phyloP scores from a whole-genome alignment of 2,888 invertebrate species.

The Acholoe squamosa region DNA sequence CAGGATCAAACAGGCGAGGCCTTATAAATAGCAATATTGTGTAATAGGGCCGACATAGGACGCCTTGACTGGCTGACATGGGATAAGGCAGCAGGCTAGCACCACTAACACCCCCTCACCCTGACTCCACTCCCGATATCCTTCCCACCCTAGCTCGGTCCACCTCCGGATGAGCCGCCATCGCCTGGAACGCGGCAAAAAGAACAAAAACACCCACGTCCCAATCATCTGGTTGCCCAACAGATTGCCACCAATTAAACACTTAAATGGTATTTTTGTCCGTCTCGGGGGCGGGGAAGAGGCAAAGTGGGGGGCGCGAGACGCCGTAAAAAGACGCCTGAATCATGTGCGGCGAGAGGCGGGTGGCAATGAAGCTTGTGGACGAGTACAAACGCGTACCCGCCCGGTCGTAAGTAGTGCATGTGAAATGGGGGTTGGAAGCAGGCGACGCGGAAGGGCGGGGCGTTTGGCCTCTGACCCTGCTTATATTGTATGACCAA shows the following conservation, averaged over 20 bases:
- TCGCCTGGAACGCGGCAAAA: not conserved
- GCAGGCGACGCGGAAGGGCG: not conserved
- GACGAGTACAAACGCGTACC: not conserved
- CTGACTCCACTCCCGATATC: not conserved
- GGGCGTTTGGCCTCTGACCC: not conserved
- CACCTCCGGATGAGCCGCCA: not conserved
- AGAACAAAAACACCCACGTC: not conserved
- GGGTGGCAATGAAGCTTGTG: not conserved
- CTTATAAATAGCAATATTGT: conserved; percentile 62
- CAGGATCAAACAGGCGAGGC: conserved; percentile 55
- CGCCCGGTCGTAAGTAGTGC: not conserved
- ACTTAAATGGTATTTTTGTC: conserved; percentile 26
- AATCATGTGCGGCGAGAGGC: not conserved
- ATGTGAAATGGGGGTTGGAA: not conserved
- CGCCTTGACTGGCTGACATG: conserved; percentile 35
- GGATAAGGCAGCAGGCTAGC: not conserved
- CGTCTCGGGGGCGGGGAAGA: not conserved
- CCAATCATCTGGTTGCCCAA: not conserved
- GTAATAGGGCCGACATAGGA: conserved; percentile 50
- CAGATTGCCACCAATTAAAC: conserved; percentile 49
- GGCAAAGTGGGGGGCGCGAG: not conserved
- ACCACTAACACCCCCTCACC: not conserved
- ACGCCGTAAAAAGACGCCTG: not conserved
- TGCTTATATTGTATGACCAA: not conserved
- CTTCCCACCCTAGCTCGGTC: not conserved